Evolutionary conservation across 2,113 vertebrate species (phyloP).

Genomic region (Panthera tigris): DNA sequence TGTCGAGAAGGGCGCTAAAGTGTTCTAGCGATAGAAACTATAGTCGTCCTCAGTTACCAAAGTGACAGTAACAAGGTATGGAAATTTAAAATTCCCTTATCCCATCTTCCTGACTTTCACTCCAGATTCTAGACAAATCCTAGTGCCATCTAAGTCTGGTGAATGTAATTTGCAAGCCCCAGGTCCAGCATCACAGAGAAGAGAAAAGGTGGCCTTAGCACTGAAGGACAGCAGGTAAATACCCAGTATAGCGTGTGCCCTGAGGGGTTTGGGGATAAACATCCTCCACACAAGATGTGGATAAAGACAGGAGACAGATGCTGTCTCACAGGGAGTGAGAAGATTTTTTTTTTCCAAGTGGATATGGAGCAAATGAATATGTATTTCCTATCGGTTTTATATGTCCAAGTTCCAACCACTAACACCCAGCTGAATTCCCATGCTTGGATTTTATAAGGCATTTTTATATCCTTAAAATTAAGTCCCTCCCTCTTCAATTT

Average conservation of each 20-base stretch:
- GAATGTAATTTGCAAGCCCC: not conserved
- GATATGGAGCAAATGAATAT: not conserved
- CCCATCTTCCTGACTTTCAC: fast-evolving
- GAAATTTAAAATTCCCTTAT: not conserved
- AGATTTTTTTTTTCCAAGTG: not conserved
- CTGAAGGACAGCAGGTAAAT: not conserved
- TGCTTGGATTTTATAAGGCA: not conserved
- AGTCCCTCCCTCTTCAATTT: not conserved
- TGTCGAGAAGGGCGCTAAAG: not conserved
- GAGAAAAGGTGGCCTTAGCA: not conserved
- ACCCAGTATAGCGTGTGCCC: not conserved
- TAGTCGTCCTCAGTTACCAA: not conserved
- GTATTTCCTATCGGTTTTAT: not conserved
- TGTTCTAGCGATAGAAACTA: not conserved
- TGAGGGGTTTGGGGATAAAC: not conserved
- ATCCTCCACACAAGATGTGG: not conserved
- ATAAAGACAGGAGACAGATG: not conserved
- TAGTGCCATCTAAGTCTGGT: not conserved
- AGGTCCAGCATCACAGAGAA: not conserved
- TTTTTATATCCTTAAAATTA: not conserved
- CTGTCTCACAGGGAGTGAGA: not conserved
- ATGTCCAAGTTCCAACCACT: not conserved
- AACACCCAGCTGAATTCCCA: not conserved
- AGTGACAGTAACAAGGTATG: not conserved
- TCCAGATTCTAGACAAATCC: not conserved